Evolutionary conservation across 2,888 invertebrate genomes (phyloP), one percentile per base, ranked within the genome.

Genomic region (Automeris io): DNA sequence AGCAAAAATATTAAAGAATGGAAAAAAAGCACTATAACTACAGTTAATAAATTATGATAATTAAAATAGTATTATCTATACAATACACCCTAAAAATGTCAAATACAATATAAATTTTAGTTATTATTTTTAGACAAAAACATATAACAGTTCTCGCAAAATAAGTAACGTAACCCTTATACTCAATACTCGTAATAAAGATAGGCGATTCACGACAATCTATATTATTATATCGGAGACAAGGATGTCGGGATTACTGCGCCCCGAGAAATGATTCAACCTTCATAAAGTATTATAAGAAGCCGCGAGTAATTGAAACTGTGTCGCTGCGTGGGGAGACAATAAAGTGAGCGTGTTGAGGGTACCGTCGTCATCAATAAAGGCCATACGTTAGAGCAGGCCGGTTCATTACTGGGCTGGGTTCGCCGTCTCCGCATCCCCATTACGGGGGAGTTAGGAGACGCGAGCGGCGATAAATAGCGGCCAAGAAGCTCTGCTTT

Each of bases 381-480:
- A 73, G 74, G 70, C 74, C 74, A 75, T 78, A 80, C 70, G 71
- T 80, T 77, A 78, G 63, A 68, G 65, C 71, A 70, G 73, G 68
- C 78, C 68, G 68, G 79, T 81, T 82, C 82, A 81, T 85, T 82
- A 82, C 74, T 54, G 70, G 54, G 65, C 61, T 60, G 54, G 57
- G 67, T 62, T 68, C 65, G 57, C 66, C 67, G 72, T 75, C 77
- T 79, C 77, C 75, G 64, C 76, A 69, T 77, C 60, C 73, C 78
- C 80, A 81, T 83, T 83, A 82, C 78, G 56, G 56, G 54, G 72
- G 73, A 82, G 82, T 81, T 80, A 83, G 68, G 77, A 78, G 80
- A 75, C 78, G 72, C 74, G 70, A 59, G 67, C 65, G 64, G 64
- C 81, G 74, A 82, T 85, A 86, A 85, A 85, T 82, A 81, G 69